A percentile compares a stretch with the other conserved stretches of the same genome.
Conservation (phyloP, 2,888 invertebrate species). For the Tenthredo livida region DNA sequence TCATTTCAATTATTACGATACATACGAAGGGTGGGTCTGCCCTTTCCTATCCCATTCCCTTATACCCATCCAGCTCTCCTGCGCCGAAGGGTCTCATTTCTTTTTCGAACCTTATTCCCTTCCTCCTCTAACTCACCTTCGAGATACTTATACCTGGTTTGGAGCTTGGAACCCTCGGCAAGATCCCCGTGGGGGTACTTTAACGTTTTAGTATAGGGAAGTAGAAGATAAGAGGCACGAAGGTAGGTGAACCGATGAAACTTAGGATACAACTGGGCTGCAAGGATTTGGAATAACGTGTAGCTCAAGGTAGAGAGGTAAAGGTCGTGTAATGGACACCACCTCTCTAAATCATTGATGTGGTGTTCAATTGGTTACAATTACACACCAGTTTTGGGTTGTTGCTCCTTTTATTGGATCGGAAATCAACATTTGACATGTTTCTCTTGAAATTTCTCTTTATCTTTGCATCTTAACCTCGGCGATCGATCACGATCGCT, state of each 20-base stretch:
- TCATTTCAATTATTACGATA: slow-evolving; percentile 61
- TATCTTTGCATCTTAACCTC: slow-evolving; percentile 18
- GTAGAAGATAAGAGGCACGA: slow-evolving; percentile 4
- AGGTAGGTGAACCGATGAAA: neutral
- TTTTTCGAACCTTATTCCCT: slow-evolving; percentile 54
- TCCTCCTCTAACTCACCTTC: neutral
- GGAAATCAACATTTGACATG: slow-evolving; percentile 14
- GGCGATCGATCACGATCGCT: slow-evolving; percentile 23
- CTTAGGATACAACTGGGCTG: neutral
- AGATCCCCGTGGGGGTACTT: slow-evolving; percentile 30
- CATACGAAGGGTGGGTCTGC: slow-evolving; percentile 53
- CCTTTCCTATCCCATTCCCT: slow-evolving; percentile 16
- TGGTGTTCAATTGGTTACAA: neutral
- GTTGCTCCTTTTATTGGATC: neutral
- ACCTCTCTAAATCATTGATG: neutral
- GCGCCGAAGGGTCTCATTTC: slow-evolving; percentile 33
- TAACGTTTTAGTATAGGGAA: neutral
- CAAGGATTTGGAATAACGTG: neutral
- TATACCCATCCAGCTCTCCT: neutral
- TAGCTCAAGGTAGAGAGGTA: neutral
- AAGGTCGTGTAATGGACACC: neutral
- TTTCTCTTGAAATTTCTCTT: slow-evolving; percentile 16
- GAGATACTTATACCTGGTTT: slow-evolving; percentile 25
- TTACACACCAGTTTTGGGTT: neutral
- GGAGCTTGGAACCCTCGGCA: slow-evolving; percentile 1